These are phyloP conservation scores for Galerucella nymphaeae DNA, from an alignment of 2,888 invertebrate species.

Conservation along the genomic window DNA sequence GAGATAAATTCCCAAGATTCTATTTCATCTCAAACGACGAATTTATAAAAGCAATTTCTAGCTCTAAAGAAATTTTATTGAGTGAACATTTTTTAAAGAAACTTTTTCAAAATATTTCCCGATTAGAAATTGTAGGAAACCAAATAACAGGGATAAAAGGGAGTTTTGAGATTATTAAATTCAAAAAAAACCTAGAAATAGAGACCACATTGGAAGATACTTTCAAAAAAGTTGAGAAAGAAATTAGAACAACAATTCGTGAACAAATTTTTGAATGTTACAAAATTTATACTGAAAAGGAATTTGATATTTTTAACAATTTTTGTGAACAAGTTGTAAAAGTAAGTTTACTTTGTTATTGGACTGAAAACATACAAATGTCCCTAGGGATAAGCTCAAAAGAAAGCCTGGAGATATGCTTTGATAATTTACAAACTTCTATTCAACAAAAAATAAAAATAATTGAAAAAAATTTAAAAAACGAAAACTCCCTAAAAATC, in stretches of 20 bases:
- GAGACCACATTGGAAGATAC: conserved; percentile 71
- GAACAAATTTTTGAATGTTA: conserved; percentile 46
- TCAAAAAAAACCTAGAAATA: conserved; percentile 69
- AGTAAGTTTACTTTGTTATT: conserved; percentile 44
- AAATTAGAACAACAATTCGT: conserved; percentile 71
- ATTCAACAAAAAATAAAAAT: conserved; percentile 55
- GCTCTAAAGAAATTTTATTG: conserved; percentile 77
- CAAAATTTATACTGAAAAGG: conserved; percentile 43
- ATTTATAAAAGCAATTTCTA: conserved; percentile 85
- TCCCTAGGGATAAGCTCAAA: conserved; percentile 51
- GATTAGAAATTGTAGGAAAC: conserved; percentile 74
- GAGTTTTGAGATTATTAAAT: conserved; percentile 75
- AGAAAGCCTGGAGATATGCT: conserved; percentile 46
- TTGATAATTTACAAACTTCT: conserved; percentile 40
- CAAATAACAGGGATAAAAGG: conserved; percentile 80
- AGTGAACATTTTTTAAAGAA: conserved; percentile 85
- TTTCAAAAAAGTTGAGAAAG: conserved; percentile 81
- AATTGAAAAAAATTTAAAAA: conserved; percentile 48
- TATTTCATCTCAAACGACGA: conserved; percentile 91
- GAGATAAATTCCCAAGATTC: conserved; percentile 83
- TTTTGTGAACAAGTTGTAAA: conserved; percentile 50
- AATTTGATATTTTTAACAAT: conserved; percentile 37
- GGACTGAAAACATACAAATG: conserved; percentile 65
- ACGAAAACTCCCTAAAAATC: conserved; percentile 63
- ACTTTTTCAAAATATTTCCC: conserved; percentile 84